Base-by-base conservation (phyloP, 2,888 invertebrate species). In the Pegoplata infirma region DNA sequence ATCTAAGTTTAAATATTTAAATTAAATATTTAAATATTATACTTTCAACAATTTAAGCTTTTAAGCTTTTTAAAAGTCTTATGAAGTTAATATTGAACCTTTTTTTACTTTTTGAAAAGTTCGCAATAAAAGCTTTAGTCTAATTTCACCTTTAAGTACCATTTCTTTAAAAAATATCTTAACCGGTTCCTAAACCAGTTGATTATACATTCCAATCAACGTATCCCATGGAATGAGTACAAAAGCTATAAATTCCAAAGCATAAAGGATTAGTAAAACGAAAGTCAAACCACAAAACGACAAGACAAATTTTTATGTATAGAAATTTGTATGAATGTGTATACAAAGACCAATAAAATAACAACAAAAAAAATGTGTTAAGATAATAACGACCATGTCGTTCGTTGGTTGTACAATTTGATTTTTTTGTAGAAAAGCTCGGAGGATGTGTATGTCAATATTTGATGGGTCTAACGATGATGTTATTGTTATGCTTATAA, bases 171-270 rank as follows among this genome's bases (percentile, higher is more conserved):
- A n/a, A n/a, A n/a, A n/a, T n/a, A n/a, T n/a, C n/a, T n/a, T n/a
- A n/a, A n/a, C n/a, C n/a, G n/a, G n/a, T n/a, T n/a, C n/a, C n/a
- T n/a, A n/a, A n/a, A n/a, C n/a, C n/a, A n/a, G n/a, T n/a, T n/a
- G n/a, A n/a, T n/a, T n/a, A n/a, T n/a, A n/a, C n/a, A n/a, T n/a
- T n/a, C n/a, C n/a, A n/a, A n/a, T n/a, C n/a, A n/a, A n/a, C n/a
- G n/a, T n/a, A n/a, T n/a, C 47, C 16, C n/a, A 4, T 32, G 40
- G 77, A 40, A 56, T 25, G 71, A 76, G 71, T 75, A 79, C 80
- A 82, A 81, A 81, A 72, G 81, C 82, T 74, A 83, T 83, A 83
- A 83, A 83, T 83, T 82, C 79, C 81, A 76, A 80, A 80, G 81
- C 81, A 79, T 81, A 80, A 81, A 67, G 81, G 82, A 83, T 83